Evolutionary conservation across 2,113 vertebrate species (phyloP).

Genomic region (Phrynosoma blainvillii): DNA sequence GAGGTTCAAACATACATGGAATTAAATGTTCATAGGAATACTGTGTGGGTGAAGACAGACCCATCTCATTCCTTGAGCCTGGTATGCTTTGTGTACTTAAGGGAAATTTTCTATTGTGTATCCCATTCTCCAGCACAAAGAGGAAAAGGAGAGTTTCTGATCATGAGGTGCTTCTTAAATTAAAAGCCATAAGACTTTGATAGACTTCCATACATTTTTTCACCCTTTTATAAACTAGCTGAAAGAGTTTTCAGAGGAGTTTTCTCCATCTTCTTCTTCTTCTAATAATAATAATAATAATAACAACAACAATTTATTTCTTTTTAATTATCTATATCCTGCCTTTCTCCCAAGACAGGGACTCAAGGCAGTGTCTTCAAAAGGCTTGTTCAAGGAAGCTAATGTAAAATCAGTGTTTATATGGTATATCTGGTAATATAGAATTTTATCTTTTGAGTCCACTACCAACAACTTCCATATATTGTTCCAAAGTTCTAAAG

Average conservation of each 20-base stretch:
- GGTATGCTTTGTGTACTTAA: neutral
- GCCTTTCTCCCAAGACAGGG: no score
- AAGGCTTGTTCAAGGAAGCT: neutral
- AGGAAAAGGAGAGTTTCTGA: neutral
- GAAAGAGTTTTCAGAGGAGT: conserved; percentile 3
- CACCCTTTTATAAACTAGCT: neutral
- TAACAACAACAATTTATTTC: no score
- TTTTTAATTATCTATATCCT: no score
- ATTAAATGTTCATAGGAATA: neutral
- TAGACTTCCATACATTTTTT: neutral
- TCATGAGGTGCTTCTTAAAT: neutral
- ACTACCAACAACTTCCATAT: neutral
- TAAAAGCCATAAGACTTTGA: conserved; percentile 2
- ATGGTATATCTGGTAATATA: no score
- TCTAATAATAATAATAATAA: no score
- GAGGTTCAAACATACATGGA: neutral
- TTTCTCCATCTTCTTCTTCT: neutral
- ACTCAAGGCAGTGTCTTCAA: no score
- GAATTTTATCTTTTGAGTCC: no score
- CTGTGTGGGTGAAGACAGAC: neutral
- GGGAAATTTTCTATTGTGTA: neutral
- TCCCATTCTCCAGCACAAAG: neutral
- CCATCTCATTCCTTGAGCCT: neutral
- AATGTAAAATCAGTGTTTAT: neutral
- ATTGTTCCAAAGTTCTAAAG: neutral